Conservation (phyloP, 2,113 vertebrate species). For the Oreotrochilus melanogaster region DNA sequence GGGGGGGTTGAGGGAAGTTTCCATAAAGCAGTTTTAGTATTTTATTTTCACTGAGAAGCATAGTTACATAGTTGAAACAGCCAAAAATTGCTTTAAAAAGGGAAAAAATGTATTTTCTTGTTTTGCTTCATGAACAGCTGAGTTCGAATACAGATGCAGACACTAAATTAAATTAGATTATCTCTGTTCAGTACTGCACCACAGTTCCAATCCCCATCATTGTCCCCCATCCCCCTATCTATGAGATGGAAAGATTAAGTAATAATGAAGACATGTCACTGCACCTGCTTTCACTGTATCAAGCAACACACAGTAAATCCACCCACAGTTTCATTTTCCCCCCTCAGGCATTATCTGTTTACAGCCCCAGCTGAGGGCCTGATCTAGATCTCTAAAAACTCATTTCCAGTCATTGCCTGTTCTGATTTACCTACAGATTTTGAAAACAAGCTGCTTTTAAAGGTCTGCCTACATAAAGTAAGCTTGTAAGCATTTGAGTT, state of each 20-base stretch:
- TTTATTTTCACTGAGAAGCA: constrained; percentile 3
- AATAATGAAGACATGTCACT: constrained; percentile 65
- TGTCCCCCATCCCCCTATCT: constrained; percentile 39
- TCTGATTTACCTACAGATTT: constrained; percentile 5
- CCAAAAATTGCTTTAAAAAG: neutral
- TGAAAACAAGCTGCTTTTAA: constrained; percentile 29
- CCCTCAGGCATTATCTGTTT: neutral
- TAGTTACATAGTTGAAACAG: constrained; percentile 42
- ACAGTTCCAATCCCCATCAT: constrained; percentile 19
- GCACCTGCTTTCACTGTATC: constrained; percentile 53
- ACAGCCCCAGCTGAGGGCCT: neutral
- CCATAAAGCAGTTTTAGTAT: neutral
- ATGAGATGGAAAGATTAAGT: constrained; percentile 57
- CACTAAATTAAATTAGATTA: constrained; percentile 56
- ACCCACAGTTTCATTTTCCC: neutral
- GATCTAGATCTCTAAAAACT: neutral
- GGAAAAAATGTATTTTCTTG: constrained; percentile 20
- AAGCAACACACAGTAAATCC: neutral
- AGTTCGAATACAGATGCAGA: constrained; percentile 60
- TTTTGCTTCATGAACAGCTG: constrained; percentile 44
- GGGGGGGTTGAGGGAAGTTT: neutral
- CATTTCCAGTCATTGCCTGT: neutral
- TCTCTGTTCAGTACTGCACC: constrained; percentile 38
- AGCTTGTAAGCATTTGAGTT: neutral
- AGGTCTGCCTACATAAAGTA: neutral